Conservation (phyloP, 2,888 invertebrate species). For the Nomada lathburiana region DNA sequence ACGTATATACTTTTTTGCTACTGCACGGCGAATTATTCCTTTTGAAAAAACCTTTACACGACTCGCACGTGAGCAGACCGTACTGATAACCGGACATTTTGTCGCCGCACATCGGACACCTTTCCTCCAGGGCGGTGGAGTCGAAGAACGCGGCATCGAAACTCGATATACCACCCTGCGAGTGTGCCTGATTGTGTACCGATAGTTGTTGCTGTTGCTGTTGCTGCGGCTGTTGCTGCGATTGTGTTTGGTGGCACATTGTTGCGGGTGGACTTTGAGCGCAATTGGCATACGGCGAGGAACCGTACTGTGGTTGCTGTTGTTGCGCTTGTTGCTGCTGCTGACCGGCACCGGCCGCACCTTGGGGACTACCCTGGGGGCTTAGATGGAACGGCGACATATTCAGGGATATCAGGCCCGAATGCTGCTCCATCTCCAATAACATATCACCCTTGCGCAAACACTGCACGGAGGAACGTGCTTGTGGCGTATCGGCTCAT, state of each 20-base stretch:
- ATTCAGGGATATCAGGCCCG: constrained; percentile 94
- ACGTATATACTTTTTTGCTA: constrained; percentile 91
- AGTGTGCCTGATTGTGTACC: constrained; percentile 81
- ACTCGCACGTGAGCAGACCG: constrained; percentile 91
- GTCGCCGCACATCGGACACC: constrained; percentile 90
- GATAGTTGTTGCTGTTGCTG: constrained; percentile 86
- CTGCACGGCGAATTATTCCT: constrained; percentile 88
- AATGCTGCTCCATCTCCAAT: constrained; percentile 94
- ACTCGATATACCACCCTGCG: constrained; percentile 84
- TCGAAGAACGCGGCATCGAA: constrained; percentile 86
- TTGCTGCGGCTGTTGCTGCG: constrained; percentile 73
- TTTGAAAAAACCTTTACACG: constrained; percentile 91
- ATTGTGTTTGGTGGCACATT: constrained; percentile 80
- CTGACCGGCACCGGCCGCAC: constrained; percentile 83
- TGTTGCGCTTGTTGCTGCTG: constrained; percentile 82
- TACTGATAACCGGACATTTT: constrained; percentile 92
- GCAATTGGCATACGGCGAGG: constrained; percentile 86
- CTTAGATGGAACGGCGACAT: constrained; percentile 94
- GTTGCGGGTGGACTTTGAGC: constrained; percentile 83
- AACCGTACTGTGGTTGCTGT: constrained; percentile 81
- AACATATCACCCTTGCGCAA: constrained; percentile 87
- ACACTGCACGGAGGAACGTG: constrained; percentile 67
- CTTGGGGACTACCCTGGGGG: constrained; percentile 89
- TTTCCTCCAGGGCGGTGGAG: constrained; percentile 86
- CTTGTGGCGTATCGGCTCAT: constrained; percentile 70